These are phyloP conservation scores for Anguilla pacifica DNA, from an alignment of 2,797 vertebrate genomes.

Conservation along the genomic window DNA sequence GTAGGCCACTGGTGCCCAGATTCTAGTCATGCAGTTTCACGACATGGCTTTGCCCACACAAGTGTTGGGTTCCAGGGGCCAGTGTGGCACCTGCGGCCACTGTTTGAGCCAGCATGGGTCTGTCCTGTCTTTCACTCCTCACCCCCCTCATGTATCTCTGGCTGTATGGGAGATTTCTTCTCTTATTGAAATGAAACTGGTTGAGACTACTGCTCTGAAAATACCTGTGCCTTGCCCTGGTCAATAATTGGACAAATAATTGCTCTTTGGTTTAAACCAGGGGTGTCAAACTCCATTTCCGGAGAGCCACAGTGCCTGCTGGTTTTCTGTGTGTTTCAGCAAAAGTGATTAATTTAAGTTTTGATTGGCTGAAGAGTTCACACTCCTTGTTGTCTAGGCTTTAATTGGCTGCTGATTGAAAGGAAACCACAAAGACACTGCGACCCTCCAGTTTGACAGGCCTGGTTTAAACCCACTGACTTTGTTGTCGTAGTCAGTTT, in stretches of 20 bases:
- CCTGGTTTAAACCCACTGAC: too few relatives aligned
- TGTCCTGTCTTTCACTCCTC: neutral
- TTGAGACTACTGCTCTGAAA: neutral
- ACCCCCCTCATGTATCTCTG: neutral
- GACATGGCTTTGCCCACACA: neutral
- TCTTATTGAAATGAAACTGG: neutral
- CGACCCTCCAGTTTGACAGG: too few relatives aligned
- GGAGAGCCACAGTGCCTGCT: too few relatives aligned
- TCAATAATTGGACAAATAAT: neutral
- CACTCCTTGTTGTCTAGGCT: too few relatives aligned
- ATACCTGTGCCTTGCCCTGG: neutral
- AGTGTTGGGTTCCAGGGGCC: neutral
- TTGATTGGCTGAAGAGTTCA: too few relatives aligned
- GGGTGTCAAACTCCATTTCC: too few relatives aligned
- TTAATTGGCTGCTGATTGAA: too few relatives aligned
- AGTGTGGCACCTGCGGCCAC: neutral
- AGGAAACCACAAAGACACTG: too few relatives aligned
- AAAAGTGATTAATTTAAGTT: too few relatives aligned
- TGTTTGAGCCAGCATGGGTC: neutral
- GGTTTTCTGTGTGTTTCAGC: too few relatives aligned
- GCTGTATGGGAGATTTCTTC: neutral
- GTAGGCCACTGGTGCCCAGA: neutral
- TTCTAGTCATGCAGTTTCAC: neutral
- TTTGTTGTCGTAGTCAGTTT: too few relatives aligned
- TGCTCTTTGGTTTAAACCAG: neutral